Evolutionary conservation across 2,797 vertebrate species (phyloP), one percentile per base, ranked within the genome.

Genomic region (Furcifer pardalis): DNA sequence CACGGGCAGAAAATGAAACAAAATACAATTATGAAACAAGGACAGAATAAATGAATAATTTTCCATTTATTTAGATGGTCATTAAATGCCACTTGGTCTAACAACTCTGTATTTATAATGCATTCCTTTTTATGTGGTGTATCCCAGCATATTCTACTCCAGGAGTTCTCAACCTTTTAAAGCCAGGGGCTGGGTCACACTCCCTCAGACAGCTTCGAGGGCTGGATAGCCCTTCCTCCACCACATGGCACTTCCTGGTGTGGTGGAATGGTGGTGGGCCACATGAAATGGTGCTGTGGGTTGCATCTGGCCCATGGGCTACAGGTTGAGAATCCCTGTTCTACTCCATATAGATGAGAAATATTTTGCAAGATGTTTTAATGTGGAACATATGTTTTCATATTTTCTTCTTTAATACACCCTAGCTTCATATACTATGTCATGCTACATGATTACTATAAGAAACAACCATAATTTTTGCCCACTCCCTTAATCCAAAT

Each of bases 341-440:
- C 68, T 71, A 37, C 68, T 77, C 82, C 59, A 86, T 46, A 69
- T 30, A 35, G 71, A 81, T 73, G 69, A 40, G 79, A 84, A 92
- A 92, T 69, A 81, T 25, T 76, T 63, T 82, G 76, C 68, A n/a
- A 1, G 30, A 71, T 82, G 56, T 9, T 81, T 82, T 78, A 91
- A 49, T 25, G 0, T 0, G 30, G 77, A 80, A 66, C 17, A 1
- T 75, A 88, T 84, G 56, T 82, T 90, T 79, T 79, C 49, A 77
- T 77, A 40, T 69, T 85, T 86, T 60, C 79, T 90, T 79, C 86
- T 88, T 89, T 77, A 80, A 59, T n/a, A n/a, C 77, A 71, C n/a
- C 37, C 56, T 81, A 84, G 25, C 60, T 74, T 83, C 78, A 79
- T 80, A 81, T 30, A 82, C 69, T 21, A 40, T 77, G 75, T 19